Base-by-base conservation (phyloP, 2,888 invertebrate genomes). In the Congeria kusceri region DNA sequence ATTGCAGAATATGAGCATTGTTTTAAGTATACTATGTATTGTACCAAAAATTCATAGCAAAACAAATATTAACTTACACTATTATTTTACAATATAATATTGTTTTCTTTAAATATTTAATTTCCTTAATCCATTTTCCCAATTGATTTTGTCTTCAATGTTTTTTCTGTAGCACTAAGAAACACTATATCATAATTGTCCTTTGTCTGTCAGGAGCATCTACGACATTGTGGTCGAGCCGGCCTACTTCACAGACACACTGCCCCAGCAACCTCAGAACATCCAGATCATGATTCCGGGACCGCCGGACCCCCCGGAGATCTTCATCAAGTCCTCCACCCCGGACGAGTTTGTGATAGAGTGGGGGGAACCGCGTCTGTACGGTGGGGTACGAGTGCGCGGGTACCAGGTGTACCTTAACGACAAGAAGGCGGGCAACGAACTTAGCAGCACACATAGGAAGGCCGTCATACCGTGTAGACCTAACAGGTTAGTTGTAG, bases 401-500 rank as follows among this genome's bases (percentile, higher is more conserved):
- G 93, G 93, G 29, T 93, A 92, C 75, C 87, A 92, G 91, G 90
- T 93, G 57, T 92, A 90, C 77, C 79, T 93, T 83, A 93, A 93
- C 85, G 93, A 91, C 59, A 92, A 91, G 83, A 93, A 92, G 79
- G 92, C 91, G 25, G 93, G 93, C 25, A 91, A 89, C 83, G 88
- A 88, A 59, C 85, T 93, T 63, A 91, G 87, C 66, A 85, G 86
- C 66, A 88, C 89, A 15, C 92, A 93, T 75, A 89, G 92, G 32
- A 93, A 92, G 80, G 93, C 93, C 56, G 91, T 92, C 29, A 87
- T 93, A 44, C 93, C 93, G 3, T 92, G 92, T 73, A 88, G 92
- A 74, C 89, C 92, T 20, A 92, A 92, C 82, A 91, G 90, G 93
- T 92, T 69, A 77, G 81, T 61, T 61, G 9, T n/a, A n/a, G n/a